Percentiles rank a stretch among this genome's conserved stretches.
These are phyloP conservation scores for Pristionchus pacificus DNA, from an alignment of 1,140 invertebrate species.

Conservation along the genomic window DNA sequence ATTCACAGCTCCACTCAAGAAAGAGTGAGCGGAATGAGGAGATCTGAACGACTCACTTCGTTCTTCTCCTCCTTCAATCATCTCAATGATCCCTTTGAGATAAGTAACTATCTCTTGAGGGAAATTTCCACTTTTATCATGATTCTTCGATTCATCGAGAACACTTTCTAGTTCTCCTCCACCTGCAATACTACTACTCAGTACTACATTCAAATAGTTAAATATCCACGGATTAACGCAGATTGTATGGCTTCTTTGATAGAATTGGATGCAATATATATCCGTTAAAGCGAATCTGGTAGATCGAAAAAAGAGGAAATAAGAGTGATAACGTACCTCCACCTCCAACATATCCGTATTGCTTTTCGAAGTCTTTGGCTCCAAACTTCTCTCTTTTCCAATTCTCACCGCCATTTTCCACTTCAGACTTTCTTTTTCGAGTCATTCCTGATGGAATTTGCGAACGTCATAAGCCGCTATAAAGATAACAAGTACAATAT, in stretches of 20 bases:
- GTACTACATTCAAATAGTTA: constrained; percentile 7
- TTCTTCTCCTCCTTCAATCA: constrained; percentile 7
- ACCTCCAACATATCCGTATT: constrained; percentile 11
- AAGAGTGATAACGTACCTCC: not conserved
- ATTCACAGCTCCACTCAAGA: constrained; percentile 8
- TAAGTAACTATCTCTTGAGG: constrained; percentile 3
- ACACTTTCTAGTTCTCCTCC: constrained; percentile 12
- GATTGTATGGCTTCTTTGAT: not conserved
- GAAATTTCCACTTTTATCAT: not conserved
- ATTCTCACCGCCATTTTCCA: not conserved
- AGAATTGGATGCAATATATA: not conserved
- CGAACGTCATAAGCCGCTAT: no score
- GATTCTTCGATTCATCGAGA: not conserved
- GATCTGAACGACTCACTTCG: not conserved
- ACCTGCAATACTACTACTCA: constrained; percentile 10
- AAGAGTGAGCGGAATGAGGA: not conserved
- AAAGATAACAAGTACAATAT: no score
- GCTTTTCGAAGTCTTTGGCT: constrained; percentile 8
- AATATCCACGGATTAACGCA: not conserved
- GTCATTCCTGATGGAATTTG: constrained; percentile 24
- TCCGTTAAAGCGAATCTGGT: not conserved
- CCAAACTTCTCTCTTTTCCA: not conserved
- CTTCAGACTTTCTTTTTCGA: constrained; percentile 26
- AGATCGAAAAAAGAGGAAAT: not conserved
- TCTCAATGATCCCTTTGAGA: not conserved